phyloP scores from a whole-genome alignment of 2,888 invertebrate genomes.

The Melipona bicolor region DNA sequence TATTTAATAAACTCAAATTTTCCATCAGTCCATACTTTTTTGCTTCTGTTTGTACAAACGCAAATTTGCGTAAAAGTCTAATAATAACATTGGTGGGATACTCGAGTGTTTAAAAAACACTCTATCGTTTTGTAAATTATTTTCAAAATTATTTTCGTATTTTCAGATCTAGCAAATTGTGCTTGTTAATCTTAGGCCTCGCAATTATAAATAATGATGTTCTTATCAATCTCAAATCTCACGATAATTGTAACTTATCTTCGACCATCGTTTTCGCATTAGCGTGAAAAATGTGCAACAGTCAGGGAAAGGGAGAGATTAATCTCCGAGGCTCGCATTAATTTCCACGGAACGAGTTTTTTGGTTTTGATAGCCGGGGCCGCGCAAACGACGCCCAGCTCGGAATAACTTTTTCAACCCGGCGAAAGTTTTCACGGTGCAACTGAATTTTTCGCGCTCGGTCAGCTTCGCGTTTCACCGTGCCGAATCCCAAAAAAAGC shows the following conservation, averaged over 20 bases:
- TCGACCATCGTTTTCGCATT: neutral
- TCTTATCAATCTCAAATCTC: neutral
- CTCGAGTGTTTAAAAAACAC: too few species aligned
- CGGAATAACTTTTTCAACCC: constrained; percentile 4
- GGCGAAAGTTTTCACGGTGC: constrained; percentile 13
- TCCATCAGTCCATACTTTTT: too few species aligned
- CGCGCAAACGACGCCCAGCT: neutral
- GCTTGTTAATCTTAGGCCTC: too few species aligned
- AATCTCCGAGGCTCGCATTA: constrained; percentile 22
- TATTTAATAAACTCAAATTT: too few species aligned
- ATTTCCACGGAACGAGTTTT: constrained; percentile 50
- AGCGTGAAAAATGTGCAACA: neutral
- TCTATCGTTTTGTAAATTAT: too few species aligned
- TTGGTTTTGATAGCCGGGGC: constrained; percentile 28
- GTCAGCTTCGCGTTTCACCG: neutral
- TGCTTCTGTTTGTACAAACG: too few species aligned
- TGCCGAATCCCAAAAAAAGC: neutral
- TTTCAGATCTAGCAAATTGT: too few species aligned
- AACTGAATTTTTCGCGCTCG: constrained; percentile 5
- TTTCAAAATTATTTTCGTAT: too few species aligned
- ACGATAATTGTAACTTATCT: neutral
- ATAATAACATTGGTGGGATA: too few species aligned
- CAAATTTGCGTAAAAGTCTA: too few species aligned
- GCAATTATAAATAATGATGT: too few species aligned
- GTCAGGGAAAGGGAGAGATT: neutral